Percentiles rank a stretch among this genome's conserved stretches.
Evolutionary conservation across 2,888 invertebrate species (phyloP).

Genomic region (Parnassius mnemosyne): DNA sequence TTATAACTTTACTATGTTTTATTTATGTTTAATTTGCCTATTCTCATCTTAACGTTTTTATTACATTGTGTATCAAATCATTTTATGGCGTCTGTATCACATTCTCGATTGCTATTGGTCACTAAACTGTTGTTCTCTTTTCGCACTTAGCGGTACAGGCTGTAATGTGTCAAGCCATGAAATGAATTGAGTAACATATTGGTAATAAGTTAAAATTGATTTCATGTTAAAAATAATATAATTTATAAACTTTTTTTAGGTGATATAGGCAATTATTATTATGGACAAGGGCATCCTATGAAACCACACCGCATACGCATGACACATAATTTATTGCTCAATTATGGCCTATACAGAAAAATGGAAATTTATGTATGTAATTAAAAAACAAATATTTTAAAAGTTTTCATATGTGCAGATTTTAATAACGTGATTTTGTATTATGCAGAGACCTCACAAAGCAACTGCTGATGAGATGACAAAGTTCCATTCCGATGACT

Average conservation of each 20-base stretch:
- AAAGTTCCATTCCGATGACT: slow-evolving; percentile 99
- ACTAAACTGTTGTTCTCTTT: slow-evolving; percentile 44
- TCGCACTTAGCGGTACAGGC: slow-evolving; percentile 58
- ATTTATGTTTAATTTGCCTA: slow-evolving; percentile 8
- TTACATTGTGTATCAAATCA: slow-evolving; percentile 43
- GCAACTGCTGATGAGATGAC: slow-evolving; percentile 99
- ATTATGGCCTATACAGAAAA: slow-evolving; percentile 99
- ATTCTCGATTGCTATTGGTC: slow-evolving; percentile 59
- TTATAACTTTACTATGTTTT: slow-evolving; percentile 8
- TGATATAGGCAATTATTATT: slow-evolving; percentile 99
- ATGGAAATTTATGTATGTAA: slow-evolving; percentile 99
- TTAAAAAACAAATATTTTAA: neutral
- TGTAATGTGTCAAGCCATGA: slow-evolving; percentile 61
- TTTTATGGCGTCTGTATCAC: slow-evolving; percentile 64
- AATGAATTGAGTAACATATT: slow-evolving; percentile 59
- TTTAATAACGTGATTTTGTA: slow-evolving; percentile 13
- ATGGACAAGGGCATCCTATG: slow-evolving; percentile 99
- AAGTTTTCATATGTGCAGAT: neutral
- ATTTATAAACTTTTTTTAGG: slow-evolving; percentile 79
- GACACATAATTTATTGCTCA: slow-evolving; percentile 98
- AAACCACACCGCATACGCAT: slow-evolving; percentile 99
- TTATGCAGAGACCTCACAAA: slow-evolving; percentile 95
- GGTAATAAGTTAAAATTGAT: slow-evolving; percentile 59
- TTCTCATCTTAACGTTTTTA: slow-evolving; percentile 57
- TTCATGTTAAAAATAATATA: slow-evolving; percentile 11